A percentile compares a stretch with the other conserved stretches of the same genome.
phyloP scores from a whole-genome alignment of 2,797 vertebrate genomes.

The Mus spretus region DNA sequence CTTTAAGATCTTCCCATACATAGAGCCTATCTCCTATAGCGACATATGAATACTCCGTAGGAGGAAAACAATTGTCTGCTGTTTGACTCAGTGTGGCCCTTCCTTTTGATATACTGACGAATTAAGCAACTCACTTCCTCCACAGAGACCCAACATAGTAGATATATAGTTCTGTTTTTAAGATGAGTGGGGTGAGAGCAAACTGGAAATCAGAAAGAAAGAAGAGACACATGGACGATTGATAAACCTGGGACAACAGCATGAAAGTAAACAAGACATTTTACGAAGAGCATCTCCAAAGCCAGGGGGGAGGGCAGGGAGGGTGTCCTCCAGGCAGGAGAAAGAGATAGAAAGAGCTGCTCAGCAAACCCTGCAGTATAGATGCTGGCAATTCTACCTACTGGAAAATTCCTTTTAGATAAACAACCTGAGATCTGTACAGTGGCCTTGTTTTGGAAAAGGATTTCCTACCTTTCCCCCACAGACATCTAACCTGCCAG shows the following conservation, averaged over 20 bases:
- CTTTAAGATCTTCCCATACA: neutral
- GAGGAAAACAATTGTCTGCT: neutral
- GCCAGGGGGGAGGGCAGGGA: neutral
- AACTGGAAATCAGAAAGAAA: neutral
- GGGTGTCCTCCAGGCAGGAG: neutral
- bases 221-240: neutral
- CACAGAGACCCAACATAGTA: neutral
- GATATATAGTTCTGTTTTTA: neutral
- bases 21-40: slow-evolving; percentile 2
- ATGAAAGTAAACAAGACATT: neutral
- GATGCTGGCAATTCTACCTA: neutral
- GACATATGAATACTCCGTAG: neutral
- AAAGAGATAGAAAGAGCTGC: neutral
- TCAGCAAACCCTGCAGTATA: neutral
- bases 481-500: neutral
- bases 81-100: neutral
- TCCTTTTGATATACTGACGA: neutral
- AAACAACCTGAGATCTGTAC: neutral
- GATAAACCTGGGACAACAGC: neutral
- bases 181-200: neutral
- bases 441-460: neutral
- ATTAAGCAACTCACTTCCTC: neutral
- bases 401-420: neutral
- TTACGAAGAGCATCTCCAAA: neutral
- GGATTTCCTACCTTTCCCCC: neutral